Evolutionary conservation across 2,113 vertebrate species (phyloP), one percentile per base, ranked within the genome.

Genomic region (Pedionomus torquatus): DNA sequence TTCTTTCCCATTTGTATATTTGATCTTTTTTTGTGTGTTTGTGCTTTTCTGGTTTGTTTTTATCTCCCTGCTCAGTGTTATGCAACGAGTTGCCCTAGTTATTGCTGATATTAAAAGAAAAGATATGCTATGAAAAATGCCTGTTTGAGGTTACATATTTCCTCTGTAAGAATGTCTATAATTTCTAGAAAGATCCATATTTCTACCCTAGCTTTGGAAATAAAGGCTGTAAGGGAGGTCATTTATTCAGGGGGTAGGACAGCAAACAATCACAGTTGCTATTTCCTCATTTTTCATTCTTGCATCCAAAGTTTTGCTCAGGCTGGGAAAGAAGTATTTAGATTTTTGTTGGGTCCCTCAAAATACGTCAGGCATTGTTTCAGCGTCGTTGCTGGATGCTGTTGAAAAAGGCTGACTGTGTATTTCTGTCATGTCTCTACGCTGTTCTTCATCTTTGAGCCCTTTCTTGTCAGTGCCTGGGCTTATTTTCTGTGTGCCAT

Each of bases 11-110:
- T 60, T 83, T 83, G 28, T 86, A 8, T 44, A 4, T 81, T 82
- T 87, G 5, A 4, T 4, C 2, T 18, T 28, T 84, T 54, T 48
- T 37, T 71, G 17, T 18, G 15, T 44, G 9, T 21, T 60, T 71
- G 17, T 63, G 28, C 35, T 85, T 87, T 83, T 83, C 64, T 80
- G 75, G 28, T 69, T 80, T 93, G 80, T 65, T 92, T 89, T 89
- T 75, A 17, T 82, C 23, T 76, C 46, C 5, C 35, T 83, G 16
- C 48, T 58, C 44, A n/a, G 33, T 24, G 64, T 93, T 94, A 72
- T 1, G 5, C 78, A 92, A 94, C 0, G 1, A 80, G 83, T 90
- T 91, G 33, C 66, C 64, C 48, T 41, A 35, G 68, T 84, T 95
- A 65, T 64, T 55, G 19, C 71, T 57, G 49, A 52, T 70, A 41